Conservation (phyloP, 2,113 vertebrate genomes). For the Progne subis region DNA sequence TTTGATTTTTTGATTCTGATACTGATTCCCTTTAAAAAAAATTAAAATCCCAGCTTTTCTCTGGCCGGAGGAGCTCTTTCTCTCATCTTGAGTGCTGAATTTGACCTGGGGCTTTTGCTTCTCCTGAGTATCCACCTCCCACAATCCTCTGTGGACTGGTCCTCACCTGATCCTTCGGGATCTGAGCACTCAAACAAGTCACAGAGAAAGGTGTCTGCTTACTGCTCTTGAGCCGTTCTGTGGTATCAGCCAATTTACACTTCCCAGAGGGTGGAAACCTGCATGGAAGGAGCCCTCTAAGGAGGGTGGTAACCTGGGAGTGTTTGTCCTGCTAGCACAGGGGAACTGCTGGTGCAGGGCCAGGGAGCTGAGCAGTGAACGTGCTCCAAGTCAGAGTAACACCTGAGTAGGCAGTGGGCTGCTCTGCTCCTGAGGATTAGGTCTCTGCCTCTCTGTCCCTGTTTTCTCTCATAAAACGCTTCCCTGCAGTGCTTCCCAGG, state of each 20-base stretch:
- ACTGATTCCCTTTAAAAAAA: not conserved
- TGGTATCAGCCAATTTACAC: not conserved
- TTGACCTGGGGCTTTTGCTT: not conserved
- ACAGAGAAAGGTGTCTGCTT: not conserved
- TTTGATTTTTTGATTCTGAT: not conserved
- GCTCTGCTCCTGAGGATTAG: not conserved
- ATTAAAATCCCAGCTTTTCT: not conserved
- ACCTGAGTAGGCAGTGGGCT: not conserved
- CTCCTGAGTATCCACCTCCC: not conserved
- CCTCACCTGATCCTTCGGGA: not conserved
- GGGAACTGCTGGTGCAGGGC: not conserved
- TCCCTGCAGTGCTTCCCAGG: constrained; percentile 12
- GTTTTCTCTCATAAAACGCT: not conserved
- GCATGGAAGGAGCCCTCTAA: not conserved
- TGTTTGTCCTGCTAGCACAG: not conserved
- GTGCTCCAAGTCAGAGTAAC: not conserved
- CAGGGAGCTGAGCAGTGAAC: not conserved
- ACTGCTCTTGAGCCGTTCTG: not conserved
- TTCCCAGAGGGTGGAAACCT: not conserved
- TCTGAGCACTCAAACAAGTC: not conserved
- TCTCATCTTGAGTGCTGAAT: not conserved
- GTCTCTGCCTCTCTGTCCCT: not conserved
- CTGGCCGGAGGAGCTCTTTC: not conserved
- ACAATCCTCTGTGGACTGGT: not conserved
- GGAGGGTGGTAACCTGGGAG: not conserved